Percentiles rank a stretch among this genome's conserved stretches.
Conservation (phyloP, 2,113 vertebrate species). For the Dicentrarchus labrax region DNA sequence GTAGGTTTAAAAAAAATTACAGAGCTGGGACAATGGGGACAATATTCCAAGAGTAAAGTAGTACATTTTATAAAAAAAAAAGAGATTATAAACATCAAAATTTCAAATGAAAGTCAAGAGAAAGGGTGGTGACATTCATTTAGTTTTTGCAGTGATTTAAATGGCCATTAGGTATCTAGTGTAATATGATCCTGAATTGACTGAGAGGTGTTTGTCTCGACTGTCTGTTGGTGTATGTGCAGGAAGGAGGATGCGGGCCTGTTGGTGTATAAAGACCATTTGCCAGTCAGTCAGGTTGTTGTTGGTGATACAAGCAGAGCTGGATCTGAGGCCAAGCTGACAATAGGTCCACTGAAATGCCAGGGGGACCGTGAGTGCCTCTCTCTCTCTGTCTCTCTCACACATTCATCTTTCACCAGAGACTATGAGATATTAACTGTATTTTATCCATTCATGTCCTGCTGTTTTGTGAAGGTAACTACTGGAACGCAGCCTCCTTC, state of each 20-base stretch:
- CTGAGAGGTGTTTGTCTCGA: neutral
- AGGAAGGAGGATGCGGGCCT: conserved; percentile 95
- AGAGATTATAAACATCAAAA: too few relatives aligned
- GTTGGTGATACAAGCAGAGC: conserved; percentile 90
- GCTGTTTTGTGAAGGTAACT: conserved; percentile 85
- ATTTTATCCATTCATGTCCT: neutral
- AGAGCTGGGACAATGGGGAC: too few relatives aligned
- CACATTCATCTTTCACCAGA: too few relatives aligned
- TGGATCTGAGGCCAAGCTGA: conserved; percentile 94
- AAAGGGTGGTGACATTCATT: too few relatives aligned
- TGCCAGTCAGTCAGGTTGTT: conserved; percentile 93
- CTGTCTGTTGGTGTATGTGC: conserved; percentile 11
- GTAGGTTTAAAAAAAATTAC: too few relatives aligned
- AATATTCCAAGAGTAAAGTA: too few relatives aligned
- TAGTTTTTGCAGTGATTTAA: too few relatives aligned
- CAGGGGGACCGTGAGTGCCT: conserved; percentile 92
- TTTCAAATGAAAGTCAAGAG: too few relatives aligned
- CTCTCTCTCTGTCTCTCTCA: neutral
- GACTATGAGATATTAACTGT: neutral
- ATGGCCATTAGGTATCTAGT: neutral
- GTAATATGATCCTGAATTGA: neutral
- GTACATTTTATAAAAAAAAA: too few relatives aligned
- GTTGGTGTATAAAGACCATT: conserved; percentile 94
- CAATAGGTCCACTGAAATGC: conserved; percentile 91
- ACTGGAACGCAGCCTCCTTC: conserved; percentile 95